Evolutionary conservation across 2,113 vertebrate genomes (phyloP).

Genomic region (Bathybates hornii): DNA sequence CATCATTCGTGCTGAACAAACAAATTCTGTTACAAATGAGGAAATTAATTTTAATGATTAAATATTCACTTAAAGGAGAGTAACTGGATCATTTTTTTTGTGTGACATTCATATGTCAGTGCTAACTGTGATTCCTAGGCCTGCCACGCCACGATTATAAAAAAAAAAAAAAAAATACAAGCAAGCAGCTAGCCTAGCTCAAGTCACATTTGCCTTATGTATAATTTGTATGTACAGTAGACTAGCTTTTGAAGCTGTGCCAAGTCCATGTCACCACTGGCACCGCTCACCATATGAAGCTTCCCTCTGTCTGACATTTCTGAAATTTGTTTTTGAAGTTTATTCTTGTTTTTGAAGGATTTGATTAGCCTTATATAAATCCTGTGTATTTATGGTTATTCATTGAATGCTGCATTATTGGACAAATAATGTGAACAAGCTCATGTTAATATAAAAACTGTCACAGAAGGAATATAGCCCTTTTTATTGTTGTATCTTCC

Average conservation of each 20-base stretch:
- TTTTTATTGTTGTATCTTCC: neutral
- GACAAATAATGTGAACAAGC: neutral
- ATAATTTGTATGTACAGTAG: neutral
- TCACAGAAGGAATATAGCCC: neutral
- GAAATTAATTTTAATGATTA: neutral
- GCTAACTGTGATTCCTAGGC: neutral
- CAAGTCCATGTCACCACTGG: neutral
- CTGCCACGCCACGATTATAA: neutral
- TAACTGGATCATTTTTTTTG: neutral
- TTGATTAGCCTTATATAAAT: neutral
- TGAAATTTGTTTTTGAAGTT: neutral
- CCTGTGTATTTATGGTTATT: neutral
- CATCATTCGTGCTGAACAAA: neutral
- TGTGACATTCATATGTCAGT: neutral
- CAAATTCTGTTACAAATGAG: neutral
- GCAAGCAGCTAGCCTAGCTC: neutral
- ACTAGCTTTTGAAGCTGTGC: neutral
- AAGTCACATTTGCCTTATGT: conserved; percentile 46
- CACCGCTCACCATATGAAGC: neutral
- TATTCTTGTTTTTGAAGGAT: neutral
- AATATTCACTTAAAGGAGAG: neutral
- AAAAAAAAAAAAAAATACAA: neutral
- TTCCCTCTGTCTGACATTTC: neutral
- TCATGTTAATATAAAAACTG: neutral
- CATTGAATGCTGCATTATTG: neutral